Evolutionary conservation across 2,113 vertebrate genomes (phyloP).

Genomic region (Anarrhichthys ocellatus): DNA sequence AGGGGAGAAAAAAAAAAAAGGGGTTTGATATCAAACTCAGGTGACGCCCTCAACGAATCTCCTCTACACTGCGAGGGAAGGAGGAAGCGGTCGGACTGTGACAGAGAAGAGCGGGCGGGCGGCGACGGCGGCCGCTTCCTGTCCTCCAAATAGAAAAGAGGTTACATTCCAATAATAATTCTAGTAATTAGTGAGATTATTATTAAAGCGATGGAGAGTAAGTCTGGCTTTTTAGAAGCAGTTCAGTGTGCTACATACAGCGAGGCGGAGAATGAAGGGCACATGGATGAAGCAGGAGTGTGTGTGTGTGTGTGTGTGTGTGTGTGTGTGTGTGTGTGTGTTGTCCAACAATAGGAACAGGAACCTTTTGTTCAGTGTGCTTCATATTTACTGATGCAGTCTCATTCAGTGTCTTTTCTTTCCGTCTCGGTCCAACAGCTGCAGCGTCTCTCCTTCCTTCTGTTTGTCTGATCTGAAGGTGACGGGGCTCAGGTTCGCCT

Average conservation of each 20-base stretch:
- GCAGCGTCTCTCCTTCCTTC: constrained; percentile 1
- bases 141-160: constrained; percentile 83
- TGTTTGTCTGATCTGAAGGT: constrained; percentile 43
- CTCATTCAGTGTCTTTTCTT: constrained; percentile 29
- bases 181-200: constrained; percentile 81
- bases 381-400: constrained; percentile 3
- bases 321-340: background rate
- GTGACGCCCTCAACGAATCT: constrained; percentile 37
- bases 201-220: constrained; percentile 60
- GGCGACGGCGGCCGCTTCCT: constrained; percentile 9
- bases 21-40: constrained; percentile 50
- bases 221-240: constrained; percentile 67
- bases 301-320: constrained; percentile 4
- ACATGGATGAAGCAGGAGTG: background rate
- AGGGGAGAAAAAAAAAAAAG: background rate
- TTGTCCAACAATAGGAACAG: constrained; percentile 24
- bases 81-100: constrained; percentile 1
- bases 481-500: constrained; percentile 50
- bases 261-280: background rate
- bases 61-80: constrained; percentile 8
- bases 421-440: constrained; percentile 44
- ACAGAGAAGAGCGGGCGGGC: constrained; percentile 8
- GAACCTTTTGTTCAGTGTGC: constrained; percentile 39
- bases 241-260: constrained; percentile 80
- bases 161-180: constrained; percentile 84